phyloP scores from a whole-genome alignment of 2,113 vertebrate genomes.

The Bubo blakistoni region DNA sequence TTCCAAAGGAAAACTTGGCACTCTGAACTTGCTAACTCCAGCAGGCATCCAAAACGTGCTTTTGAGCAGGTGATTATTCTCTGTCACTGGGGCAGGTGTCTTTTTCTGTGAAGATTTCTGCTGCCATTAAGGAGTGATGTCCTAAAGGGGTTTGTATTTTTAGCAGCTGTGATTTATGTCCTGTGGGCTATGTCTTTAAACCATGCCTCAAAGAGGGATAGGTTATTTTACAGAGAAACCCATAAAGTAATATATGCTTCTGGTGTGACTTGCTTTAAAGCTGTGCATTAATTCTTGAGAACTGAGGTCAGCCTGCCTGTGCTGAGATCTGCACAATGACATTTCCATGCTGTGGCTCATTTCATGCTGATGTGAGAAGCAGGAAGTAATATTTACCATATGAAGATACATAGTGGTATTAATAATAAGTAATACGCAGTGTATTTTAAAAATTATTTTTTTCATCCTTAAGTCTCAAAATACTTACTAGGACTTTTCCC shows the following conservation, averaged over 20 bases:
- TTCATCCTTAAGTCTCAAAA: neutral
- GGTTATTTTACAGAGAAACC: slow-evolving; percentile 53
- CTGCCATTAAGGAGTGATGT: slow-evolving; percentile 31
- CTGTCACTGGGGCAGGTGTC: slow-evolving; percentile 25
- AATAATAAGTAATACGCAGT: neutral
- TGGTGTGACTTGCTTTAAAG: slow-evolving; percentile 55
- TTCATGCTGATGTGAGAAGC: slow-evolving; percentile 2
- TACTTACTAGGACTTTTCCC: neutral
- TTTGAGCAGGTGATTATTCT: slow-evolving; percentile 52
- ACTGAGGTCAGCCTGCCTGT: slow-evolving; percentile 38
- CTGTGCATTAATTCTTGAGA: slow-evolving; percentile 40
- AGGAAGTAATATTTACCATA: neutral
- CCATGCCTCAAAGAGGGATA: slow-evolving; percentile 38
- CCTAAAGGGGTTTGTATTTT: slow-evolving; percentile 58
- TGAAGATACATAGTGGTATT: neutral
- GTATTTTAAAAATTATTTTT: neutral
- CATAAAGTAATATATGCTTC: slow-evolving; percentile 44
- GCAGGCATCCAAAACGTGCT: slow-evolving; percentile 19
- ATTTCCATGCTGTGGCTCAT: neutral
- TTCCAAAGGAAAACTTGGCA: neutral
- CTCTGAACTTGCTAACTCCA: slow-evolving; percentile 12
- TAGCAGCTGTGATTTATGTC: slow-evolving; percentile 52
- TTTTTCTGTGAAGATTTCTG: slow-evolving; percentile 55
- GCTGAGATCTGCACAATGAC: slow-evolving; percentile 47
- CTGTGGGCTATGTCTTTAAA: slow-evolving; percentile 46